Percentiles rank a stretch among this genome's conserved stretches.
Evolutionary conservation across 2,113 vertebrate genomes (phyloP).

Genomic region (Dicrurus megarhynchus): DNA sequence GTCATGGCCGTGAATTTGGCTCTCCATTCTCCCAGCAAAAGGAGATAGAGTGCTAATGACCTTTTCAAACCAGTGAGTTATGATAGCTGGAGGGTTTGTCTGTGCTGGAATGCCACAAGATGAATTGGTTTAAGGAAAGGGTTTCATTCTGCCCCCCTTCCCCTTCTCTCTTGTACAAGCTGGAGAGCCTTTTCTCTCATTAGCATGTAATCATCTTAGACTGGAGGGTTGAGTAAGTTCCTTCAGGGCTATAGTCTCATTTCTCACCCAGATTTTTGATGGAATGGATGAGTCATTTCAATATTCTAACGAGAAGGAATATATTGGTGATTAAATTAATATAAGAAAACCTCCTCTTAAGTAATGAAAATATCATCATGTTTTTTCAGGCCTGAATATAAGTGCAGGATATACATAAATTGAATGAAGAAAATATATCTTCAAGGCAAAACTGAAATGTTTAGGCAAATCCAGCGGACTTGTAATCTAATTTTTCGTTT

Average conservation of each 20-base stretch:
- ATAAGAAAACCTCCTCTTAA: not conserved
- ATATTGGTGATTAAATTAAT: not conserved
- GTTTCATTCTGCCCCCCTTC: not conserved
- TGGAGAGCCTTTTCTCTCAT: not conserved
- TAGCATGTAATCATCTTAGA: not conserved
- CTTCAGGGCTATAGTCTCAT: not conserved
- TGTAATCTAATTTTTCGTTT: conserved; percentile 42
- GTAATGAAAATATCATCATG: not conserved
- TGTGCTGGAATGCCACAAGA: not conserved
- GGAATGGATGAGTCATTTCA: not conserved
- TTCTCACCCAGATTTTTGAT: not conserved
- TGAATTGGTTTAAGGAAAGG: conserved; percentile 14
- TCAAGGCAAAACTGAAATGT: not conserved
- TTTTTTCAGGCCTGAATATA: not conserved
- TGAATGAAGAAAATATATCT: conserved; percentile 2
- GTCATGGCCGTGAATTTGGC: not conserved
- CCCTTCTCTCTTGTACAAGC: not conserved
- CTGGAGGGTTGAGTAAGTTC: not conserved
- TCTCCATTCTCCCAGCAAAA: not conserved
- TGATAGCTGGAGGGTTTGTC: not conserved
- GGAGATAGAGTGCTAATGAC: not conserved
- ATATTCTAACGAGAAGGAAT: not conserved
- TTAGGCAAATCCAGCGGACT: not conserved
- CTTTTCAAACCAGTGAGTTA: conserved; percentile 35
- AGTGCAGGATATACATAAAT: not conserved